Base-by-base conservation (phyloP, 2,888 invertebrate species). In the Rhingia rostrata region DNA sequence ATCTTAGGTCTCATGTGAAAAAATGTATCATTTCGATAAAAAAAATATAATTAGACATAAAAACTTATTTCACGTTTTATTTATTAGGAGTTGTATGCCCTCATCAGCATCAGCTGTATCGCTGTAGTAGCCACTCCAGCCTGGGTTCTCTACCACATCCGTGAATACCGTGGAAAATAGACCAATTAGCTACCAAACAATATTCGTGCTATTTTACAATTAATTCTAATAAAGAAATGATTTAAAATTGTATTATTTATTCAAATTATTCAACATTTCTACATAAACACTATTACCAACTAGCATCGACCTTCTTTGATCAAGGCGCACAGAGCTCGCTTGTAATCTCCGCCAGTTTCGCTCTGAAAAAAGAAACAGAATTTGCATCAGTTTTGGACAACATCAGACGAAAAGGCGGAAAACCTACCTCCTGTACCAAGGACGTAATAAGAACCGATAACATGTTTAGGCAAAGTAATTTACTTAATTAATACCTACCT, bases 301-400 rank as follows among this genome's bases (percentile, higher is more conserved):
- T 12, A 4, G 51, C 2, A 6, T 22, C 33, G 7, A 22, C 6
- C 66, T 66, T 84, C 84, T 39, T 80, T 80, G 47, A 92, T 89
- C n/a, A 92, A 87, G 33, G 92, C 92, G 41, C 93, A 87, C 22
- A 93, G 89, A 14, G 92, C 92, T 75, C 90, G 90, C 86, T 92
- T 92, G 88, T 93, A 93, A 88, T 93, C 93, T 5, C 93, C 93
- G 33, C 92, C 91, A n/a, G 93, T 93, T 88, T 93, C 93, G 73
- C 89, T 89, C 91, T 92, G 91, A 47, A 86, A 86, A 83, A 88
- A 54, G 67, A 81, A 53, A 51, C 54, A 37, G 2, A 7, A 14
- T 61, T 37, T 41, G n/a, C 22, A 6, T 4, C 22, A 4, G 7
- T 0, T 43, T n/a, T 61, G 32, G 0, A 2, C 4, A 7, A 12